Base-by-base conservation (phyloP, 2,888 invertebrate species). In the Athripsodes cinereus region DNA sequence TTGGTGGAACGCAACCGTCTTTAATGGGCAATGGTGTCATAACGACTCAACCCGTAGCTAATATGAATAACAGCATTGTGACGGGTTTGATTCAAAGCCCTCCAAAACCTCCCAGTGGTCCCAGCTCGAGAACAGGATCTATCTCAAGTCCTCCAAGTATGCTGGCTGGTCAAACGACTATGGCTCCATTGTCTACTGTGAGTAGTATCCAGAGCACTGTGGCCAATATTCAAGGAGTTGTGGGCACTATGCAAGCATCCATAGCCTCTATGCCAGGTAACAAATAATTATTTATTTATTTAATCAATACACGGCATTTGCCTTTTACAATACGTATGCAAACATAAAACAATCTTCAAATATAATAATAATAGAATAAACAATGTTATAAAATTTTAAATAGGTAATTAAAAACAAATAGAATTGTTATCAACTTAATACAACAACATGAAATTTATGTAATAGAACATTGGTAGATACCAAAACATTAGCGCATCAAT, bases 61-160 rank as follows among this genome's bases (percentile, higher is more conserved):
- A 62, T 77, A 72, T 49, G 11, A 64, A 76, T 73, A 61, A 73
- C 71, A 65, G 70, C 71, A 60, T 70, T 69, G 61, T 72, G 70
- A 59, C 73, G 60, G 78, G 55, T 2, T 13, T 58, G 2, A 22
- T 47, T 11, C 55, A 55, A 56, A 73, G 78, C 18, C 76, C 80
- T 65, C 78, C 76, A 64, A 78, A 70, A 59, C 69, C 65, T 64
- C 20, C 22, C 8, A 34, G 26, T 40, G 6, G 47, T 11, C 31
- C 22, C 47, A 11, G 35, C 19, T n/a, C 20, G n/a, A 11, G n/a
- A 3, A 26, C 50, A 2, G 50, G 50, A 3, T 50, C 50, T 5
- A 20, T 50, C 5, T 20, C 50, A 2, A 50, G 50, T 21, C 50
- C 50, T 8, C 22, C 50, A 18, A 26, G 22, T n/a, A 22, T 50